phyloP scores from a whole-genome alignment of 2,797 vertebrate genomes.

The Lepidocolaptes lacrymiger region DNA sequence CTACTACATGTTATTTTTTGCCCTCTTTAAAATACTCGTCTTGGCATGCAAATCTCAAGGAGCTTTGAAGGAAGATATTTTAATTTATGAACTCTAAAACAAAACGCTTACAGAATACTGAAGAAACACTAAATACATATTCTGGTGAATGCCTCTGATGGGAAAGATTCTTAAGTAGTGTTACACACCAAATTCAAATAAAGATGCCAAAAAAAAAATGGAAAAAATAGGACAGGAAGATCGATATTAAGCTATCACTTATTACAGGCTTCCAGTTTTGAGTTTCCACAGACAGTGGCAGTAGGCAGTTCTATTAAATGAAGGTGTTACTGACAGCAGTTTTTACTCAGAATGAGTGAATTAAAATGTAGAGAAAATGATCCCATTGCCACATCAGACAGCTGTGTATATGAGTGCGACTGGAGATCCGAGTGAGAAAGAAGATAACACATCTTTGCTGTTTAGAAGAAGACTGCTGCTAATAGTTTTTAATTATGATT shows the following conservation, averaged over 20 bases:
- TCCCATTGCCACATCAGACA: neutral
- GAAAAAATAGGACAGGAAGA: neutral
- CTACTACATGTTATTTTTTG: neutral
- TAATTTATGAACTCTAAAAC: neutral
- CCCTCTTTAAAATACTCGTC: neutral
- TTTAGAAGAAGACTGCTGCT: neutral
- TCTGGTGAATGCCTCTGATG: neutral
- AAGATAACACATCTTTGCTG: constrained; percentile 11
- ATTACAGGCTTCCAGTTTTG: neutral
- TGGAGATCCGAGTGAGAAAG: constrained; percentile 11
- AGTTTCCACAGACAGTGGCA: neutral
- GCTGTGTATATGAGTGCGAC: neutral
- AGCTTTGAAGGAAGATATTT: neutral
- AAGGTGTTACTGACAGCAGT: neutral
- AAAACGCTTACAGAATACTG: neutral
- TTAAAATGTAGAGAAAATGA: neutral
- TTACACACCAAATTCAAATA: neutral
- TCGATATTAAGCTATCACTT: neutral
- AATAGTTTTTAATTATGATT: constrained; percentile 74
- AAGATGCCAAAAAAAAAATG: neutral
- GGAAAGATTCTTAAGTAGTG: neutral
- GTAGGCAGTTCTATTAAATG: neutral
- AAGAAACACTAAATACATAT: neutral
- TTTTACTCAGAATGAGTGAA: neutral
- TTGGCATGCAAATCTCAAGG: neutral